phyloP scores from a whole-genome alignment of 2,888 invertebrate genomes.

The Gonocerus acuteangulatus region DNA sequence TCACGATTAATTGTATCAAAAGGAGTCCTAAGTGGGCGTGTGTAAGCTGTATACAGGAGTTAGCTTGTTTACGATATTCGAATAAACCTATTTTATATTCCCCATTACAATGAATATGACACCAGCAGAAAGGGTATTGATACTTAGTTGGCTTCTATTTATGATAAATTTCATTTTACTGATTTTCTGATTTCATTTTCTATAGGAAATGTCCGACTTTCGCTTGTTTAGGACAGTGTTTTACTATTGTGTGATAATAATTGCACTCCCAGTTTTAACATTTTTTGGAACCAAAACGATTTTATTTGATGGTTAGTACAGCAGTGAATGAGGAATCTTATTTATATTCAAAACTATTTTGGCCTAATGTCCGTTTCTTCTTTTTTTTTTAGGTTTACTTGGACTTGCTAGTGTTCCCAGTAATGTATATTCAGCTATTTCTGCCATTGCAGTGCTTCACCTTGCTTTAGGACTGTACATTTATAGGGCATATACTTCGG shows the following conservation, averaged over 20 bases:
- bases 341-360: background rate
- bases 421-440: constrained; percentile 71
- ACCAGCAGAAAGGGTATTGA: background rate
- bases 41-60: no score
- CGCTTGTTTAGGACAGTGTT: constrained; percentile 68
- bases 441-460: constrained; percentile 67
- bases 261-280: constrained; percentile 64
- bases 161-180: background rate
- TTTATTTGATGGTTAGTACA: constrained; percentile 63
- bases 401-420: constrained; percentile 51
- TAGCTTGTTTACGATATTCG: no score
- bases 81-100: no score
- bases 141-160: background rate
- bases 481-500: constrained; percentile 61
- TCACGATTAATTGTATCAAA: no score
- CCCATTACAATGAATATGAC: no score
- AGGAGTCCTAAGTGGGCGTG: no score
- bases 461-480: constrained; percentile 70
- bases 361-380: no score
- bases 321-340: constrained; percentile 39
- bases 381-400: constrained; percentile 46
- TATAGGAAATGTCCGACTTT: constrained; percentile 59
- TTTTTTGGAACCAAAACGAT: constrained; percentile 64
- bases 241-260: constrained; percentile 66
- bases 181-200: constrained; percentile 35